phyloP scores from a whole-genome alignment of 2,797 vertebrate genomes.

The Chaetodon trifasciatus region DNA sequence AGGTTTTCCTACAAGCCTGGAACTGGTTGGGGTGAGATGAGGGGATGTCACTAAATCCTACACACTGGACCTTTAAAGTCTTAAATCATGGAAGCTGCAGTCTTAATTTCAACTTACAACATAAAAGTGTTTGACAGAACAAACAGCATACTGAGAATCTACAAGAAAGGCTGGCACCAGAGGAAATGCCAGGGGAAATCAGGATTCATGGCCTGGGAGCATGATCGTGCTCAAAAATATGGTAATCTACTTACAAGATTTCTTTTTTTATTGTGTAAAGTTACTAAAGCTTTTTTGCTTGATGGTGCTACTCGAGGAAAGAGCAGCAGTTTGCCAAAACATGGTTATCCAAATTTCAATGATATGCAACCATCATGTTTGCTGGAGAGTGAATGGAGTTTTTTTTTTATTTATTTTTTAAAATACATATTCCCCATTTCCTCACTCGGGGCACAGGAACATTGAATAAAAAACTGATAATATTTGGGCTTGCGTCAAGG shows the following conservation, averaged over 20 bases:
- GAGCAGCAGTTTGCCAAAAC: not conserved
- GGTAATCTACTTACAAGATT: not conserved
- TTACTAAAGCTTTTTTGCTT: not conserved
- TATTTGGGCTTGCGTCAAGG: not conserved
- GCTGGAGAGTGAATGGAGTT: not conserved
- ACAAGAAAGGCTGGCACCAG: not conserved
- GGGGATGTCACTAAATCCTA: too few relatives aligned
- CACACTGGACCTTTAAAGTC: not conserved
- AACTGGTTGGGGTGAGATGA: too few relatives aligned
- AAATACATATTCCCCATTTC: not conserved
- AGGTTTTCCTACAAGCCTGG: too few relatives aligned
- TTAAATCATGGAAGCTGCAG: not conserved
- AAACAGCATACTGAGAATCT: not conserved
- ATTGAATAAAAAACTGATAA: not conserved
- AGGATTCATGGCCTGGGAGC: not conserved
- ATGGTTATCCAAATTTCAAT: not conserved
- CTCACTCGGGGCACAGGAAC: not conserved
- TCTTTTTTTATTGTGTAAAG: not conserved
- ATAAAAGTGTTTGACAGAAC: not conserved
- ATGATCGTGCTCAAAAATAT: not conserved
- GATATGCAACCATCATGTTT: not conserved
- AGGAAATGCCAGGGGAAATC: not conserved
- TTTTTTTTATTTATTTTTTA: too few relatives aligned
- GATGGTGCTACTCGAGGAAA: not conserved
- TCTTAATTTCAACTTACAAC: not conserved